A percentile compares a stretch with the other conserved stretches of the same genome.
Evolutionary conservation across 2,113 vertebrate genomes (phyloP).

Genomic region (Scopus umbretta): DNA sequence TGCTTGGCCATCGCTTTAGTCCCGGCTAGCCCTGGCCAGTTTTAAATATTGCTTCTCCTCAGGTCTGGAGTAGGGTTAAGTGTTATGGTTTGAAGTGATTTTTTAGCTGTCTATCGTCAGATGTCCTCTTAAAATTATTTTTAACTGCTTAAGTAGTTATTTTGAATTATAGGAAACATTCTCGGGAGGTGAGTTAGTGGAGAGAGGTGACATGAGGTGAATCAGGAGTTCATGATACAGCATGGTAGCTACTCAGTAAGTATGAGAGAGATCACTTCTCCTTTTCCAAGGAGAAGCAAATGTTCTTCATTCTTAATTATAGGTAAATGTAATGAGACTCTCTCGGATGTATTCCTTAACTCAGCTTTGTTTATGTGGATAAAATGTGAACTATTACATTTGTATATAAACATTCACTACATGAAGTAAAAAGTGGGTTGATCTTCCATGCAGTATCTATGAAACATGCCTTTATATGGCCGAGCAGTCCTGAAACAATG

Average conservation of each 20-base stretch:
- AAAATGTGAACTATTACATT: slow-evolving; percentile 23
- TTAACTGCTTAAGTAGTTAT: slow-evolving; percentile 5
- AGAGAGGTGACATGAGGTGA: not conserved
- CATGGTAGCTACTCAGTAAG: not conserved
- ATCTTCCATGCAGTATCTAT: not conserved
- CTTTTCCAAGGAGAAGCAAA: not conserved
- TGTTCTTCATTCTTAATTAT: slow-evolving; percentile 7
- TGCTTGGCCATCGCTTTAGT: not conserved
- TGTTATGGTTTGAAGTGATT: not conserved
- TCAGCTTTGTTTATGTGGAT: slow-evolving; percentile 25
- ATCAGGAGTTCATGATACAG: not conserved
- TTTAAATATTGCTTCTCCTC: not conserved
- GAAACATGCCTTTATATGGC: slow-evolving; percentile 65
- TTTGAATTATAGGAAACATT: slow-evolving; percentile 13
- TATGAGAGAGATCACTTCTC: not conserved
- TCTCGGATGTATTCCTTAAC: not conserved
- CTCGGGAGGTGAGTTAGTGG: not conserved
- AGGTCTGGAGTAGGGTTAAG: not conserved
- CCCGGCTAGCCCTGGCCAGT: not conserved
- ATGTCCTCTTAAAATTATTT: slow-evolving; percentile 12
- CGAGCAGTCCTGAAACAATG: not conserved
- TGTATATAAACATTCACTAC: slow-evolving; percentile 36
- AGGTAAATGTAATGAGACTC: slow-evolving; percentile 5
- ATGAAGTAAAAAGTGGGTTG: slow-evolving; percentile 30
- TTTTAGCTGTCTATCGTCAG: not conserved